Conservation (phyloP, 92 coral and sea anemone genomes). For the Virgularia gustaviana region DNA sequence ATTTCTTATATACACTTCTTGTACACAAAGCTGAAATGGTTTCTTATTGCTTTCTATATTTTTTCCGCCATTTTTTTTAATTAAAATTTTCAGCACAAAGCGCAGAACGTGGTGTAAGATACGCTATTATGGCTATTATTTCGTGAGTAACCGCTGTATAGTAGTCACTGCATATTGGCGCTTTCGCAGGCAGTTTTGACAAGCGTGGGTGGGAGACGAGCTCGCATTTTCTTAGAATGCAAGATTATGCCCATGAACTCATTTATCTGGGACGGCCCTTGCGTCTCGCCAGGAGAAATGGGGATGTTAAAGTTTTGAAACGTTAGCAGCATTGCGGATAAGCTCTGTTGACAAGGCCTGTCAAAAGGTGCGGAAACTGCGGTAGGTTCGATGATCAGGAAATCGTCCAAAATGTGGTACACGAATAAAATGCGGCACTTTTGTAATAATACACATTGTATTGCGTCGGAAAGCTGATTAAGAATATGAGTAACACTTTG, state of each 20-base stretch:
- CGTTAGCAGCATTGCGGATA: constrained; percentile 33
- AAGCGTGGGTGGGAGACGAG: constrained; percentile 31
- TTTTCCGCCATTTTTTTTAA: too few relatives aligned
- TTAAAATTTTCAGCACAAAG: too few relatives aligned
- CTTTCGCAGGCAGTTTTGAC: too few relatives aligned
- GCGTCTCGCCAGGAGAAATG: constrained; percentile 35
- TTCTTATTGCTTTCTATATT: too few relatives aligned
- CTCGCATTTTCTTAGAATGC: constrained; percentile 43
- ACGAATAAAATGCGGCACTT: constrained; percentile 36
- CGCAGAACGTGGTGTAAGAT: too few relatives aligned
- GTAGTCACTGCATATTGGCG: too few relatives aligned
- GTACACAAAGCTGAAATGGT: too few relatives aligned
- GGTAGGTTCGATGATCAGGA: constrained; percentile 39
- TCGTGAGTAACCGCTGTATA: too few relatives aligned
- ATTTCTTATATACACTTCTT: too few relatives aligned
- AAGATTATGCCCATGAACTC: constrained; percentile 54
- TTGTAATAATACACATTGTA: constrained; percentile 23
- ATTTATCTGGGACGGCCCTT: constrained; percentile 41
- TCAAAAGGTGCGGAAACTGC: background rate
- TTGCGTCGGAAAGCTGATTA: constrained; percentile 41
- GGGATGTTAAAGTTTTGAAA: constrained; percentile 32
- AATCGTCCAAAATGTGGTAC: constrained; percentile 44
- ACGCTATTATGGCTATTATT: too few relatives aligned
- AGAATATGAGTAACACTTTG: constrained; percentile 48
- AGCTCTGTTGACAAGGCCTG: constrained; percentile 10